Evolutionary conservation across 2,113 vertebrate species (phyloP).

Genomic region (Engraulis encrasicolus): DNA sequence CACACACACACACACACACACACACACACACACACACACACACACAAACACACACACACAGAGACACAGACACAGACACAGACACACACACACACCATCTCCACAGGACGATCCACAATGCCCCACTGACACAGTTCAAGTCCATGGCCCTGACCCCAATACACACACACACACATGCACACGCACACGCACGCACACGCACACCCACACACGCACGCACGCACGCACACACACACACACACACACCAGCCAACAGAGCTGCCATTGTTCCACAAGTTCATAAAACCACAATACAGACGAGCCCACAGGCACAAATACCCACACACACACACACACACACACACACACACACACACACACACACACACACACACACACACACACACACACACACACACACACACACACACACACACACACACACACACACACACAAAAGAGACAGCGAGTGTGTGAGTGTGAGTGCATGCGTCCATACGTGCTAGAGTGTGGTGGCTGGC

Average conservation of each 20-base stretch:
- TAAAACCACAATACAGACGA: conserved; percentile 29
- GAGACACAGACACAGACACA: background rate
- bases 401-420: background rate
- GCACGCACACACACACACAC: conserved; percentile 34
- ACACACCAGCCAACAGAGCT: no score
- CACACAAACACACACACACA: conserved; percentile 29
- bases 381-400: background rate
- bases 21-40: conserved; percentile 21
- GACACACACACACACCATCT: background rate
- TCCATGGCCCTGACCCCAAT: conserved; percentile 8
- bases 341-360: background rate
- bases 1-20: conserved; percentile 22
- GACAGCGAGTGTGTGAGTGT: conserved; percentile 50
- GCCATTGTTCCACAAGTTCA: background rate
- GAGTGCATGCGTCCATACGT: background rate
- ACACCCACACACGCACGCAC: background rate
- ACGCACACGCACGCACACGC: conserved; percentile 13
- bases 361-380: background rate
- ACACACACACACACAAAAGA: no score
- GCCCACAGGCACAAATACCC: conserved; percentile 1
- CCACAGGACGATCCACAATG: no score
- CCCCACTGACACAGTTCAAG: conserved; percentile 27
- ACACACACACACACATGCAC: conserved; percentile 17
- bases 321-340: no score
- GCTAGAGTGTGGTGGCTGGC: no score